Conservation (phyloP, 2,888 invertebrate genomes). For the Neoascia interrupta region DNA sequence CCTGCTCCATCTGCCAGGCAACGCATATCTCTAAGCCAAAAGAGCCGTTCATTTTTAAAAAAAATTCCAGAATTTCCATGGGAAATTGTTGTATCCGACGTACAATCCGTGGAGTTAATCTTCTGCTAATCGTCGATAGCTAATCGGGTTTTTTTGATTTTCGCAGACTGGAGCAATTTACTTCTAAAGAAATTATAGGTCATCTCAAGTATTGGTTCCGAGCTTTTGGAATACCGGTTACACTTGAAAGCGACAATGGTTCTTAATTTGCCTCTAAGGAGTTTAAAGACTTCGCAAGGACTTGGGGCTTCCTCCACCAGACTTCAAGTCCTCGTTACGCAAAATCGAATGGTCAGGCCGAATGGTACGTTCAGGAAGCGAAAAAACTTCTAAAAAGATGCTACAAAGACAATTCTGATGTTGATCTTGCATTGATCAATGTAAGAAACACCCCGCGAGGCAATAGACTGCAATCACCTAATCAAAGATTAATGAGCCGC, state of each 20-base stretch:
- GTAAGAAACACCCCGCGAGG: slow-evolving; percentile 56
- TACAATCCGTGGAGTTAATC: background rate
- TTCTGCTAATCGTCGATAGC: slow-evolving; percentile 2
- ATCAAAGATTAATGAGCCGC: slow-evolving; percentile 62
- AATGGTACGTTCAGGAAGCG: slow-evolving; percentile 52
- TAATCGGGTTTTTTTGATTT: slow-evolving; percentile 39
- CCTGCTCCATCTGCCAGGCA: background rate
- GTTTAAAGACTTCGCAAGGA: slow-evolving; percentile 42
- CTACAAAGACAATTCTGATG: slow-evolving; percentile 33
- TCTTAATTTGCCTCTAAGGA: slow-evolving; percentile 43
- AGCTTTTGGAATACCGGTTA: slow-evolving; percentile 48
- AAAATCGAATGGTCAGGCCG: slow-evolving; percentile 52
- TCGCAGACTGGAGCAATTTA: slow-evolving; percentile 21
- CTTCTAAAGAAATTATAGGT: slow-evolving; percentile 39
- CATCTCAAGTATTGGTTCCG: slow-evolving; percentile 48
- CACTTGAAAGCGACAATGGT: slow-evolving; percentile 46
- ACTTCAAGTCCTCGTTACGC: slow-evolving; percentile 37
- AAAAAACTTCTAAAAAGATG: slow-evolving; percentile 58
- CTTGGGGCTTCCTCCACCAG: slow-evolving; percentile 13
- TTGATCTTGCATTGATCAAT: slow-evolving; percentile 43
- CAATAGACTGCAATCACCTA: slow-evolving; percentile 51
- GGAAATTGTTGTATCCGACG: background rate
- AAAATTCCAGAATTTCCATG: background rate
- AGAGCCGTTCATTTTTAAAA: background rate
- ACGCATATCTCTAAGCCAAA: background rate